Base-by-base conservation (phyloP, 2,797 vertebrate species). In the Epinephelus malabaricus region DNA sequence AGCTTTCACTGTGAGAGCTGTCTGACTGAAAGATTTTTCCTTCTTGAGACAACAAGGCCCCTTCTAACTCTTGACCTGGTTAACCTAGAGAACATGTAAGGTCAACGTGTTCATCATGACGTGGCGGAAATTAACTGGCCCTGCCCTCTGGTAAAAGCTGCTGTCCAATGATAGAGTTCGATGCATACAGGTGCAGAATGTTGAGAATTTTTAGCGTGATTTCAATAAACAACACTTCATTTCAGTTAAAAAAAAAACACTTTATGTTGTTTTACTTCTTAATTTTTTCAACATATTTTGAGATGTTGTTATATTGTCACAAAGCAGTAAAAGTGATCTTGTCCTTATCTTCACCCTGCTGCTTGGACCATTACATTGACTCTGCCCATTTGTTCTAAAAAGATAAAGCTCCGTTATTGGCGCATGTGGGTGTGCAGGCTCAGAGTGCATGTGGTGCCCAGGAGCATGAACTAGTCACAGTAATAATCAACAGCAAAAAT, bases 331-430 rank as follows among this genome's bases (percentile, higher is more conserved):
- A 78, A 47, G 10, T 14, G 6, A 66, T 62, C n/a, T 1, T 7
- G 1, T 27, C 64, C 47, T 81, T 83, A 88, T 85, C 83, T 66
- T 5, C 4, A 21, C 2, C 6, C 0, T 0, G 4, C 51, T 62
- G 69, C 60, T 73, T 13, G 17, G 45, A 15, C 47, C 23, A 46
- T 3, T 85, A 82, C 53, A 60, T 69, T 56, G 51, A 34, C 2
- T 0, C 68, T 38, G n/a, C 12, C 7, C 46, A 4, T 66, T 75
- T 85, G 78, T 53, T 82, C 17, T 19, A 25, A 49, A 27, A 1
- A 84, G 79, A 86, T 89, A 83, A 85, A 27, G 50, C 12, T 53
- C 2, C 17, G 18, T 25, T 46, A 5, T 15, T 58, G 2, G 8
- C 21, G 21, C 19, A 51, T 25, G 8, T 19, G n/a, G 10, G 4